Evolutionary conservation across 2,113 vertebrate species (phyloP).

Genomic region (Alligator mississippiensis): DNA sequence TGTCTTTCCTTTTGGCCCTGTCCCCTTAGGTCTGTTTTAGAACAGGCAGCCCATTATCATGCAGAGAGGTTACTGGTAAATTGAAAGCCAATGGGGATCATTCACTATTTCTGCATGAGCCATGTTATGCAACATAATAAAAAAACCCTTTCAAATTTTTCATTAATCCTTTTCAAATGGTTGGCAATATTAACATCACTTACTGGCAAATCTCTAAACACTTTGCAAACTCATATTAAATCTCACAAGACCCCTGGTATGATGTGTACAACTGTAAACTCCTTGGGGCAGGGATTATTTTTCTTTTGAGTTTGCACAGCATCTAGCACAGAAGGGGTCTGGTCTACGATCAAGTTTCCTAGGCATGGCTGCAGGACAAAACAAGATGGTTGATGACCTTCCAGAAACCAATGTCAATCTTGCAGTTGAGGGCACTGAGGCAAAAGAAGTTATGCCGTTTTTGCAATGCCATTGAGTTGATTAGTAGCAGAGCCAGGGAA

Average conservation of each 20-base stretch:
- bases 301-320: not conserved
- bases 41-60: slow-evolving; percentile 6
- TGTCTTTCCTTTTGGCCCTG: not conserved
- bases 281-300: not conserved
- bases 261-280: not conserved
- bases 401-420: not conserved
- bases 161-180: not conserved
- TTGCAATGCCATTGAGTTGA: not conserved
- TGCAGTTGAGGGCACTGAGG: not conserved
- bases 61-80: not conserved
- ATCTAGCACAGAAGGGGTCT: not conserved
- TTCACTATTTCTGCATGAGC: not conserved
- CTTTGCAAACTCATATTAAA: not conserved
- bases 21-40: slow-evolving; percentile 51
- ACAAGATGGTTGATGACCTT: not conserved
- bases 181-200: too few species aligned
- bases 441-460: not conserved
- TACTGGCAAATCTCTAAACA: not conserved
- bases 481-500: not conserved
- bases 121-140: not conserved
- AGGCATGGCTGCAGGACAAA: not conserved
- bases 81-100: not conserved
- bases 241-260: not conserved
- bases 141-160: not conserved
- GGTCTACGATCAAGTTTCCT: not conserved